Conservation (phyloP, 2,888 invertebrate species). For the Drosophila macrospina region DNA sequence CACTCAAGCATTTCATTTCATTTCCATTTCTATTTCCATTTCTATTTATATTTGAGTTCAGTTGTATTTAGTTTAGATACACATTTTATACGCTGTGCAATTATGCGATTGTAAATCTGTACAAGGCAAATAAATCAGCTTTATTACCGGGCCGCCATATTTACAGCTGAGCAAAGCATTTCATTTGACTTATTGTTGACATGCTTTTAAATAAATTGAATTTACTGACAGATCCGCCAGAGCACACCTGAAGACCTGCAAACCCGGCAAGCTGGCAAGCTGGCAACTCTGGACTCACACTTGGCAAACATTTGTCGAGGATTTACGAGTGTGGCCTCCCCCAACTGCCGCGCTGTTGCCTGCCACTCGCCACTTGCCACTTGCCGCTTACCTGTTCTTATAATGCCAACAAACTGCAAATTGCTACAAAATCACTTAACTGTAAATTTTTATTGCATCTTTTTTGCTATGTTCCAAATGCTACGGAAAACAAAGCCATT, state of each 20-base stretch:
- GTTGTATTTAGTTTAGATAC: slow-evolving; percentile 42
- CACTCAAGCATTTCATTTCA: slow-evolving; percentile 37
- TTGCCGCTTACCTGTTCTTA: slow-evolving; percentile 44
- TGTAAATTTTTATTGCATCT: slow-evolving; percentile 79
- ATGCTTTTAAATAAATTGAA: slow-evolving; percentile 84
- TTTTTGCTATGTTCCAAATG: slow-evolving; percentile 35
- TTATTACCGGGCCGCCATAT: slow-evolving; percentile 76
- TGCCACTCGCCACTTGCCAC: slow-evolving; percentile 7
- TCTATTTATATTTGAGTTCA: slow-evolving; percentile 29
- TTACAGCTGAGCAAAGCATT: slow-evolving; percentile 67
- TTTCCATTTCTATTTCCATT: slow-evolving; percentile 37
- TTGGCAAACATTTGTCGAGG: slow-evolving; percentile 65
- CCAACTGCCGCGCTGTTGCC: slow-evolving; percentile 7
- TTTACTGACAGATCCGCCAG: slow-evolving; percentile 66
- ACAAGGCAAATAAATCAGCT: slow-evolving; percentile 80
- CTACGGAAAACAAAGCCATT: slow-evolving; percentile 53
- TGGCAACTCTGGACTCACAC: slow-evolving; percentile 23
- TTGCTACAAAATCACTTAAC: slow-evolving; percentile 82
- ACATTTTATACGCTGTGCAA: slow-evolving; percentile 41
- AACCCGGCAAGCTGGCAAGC: slow-evolving; percentile 17
- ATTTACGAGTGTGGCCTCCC: slow-evolving; percentile 60
- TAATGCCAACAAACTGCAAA: slow-evolving; percentile 77
- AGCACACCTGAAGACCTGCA: slow-evolving; percentile 23
- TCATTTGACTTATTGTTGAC: slow-evolving; percentile 81
- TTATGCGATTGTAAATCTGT: slow-evolving; percentile 71